Evolutionary conservation across 2,888 invertebrate species (phyloP).

Genomic region (Quadroppia sp.): DNA sequence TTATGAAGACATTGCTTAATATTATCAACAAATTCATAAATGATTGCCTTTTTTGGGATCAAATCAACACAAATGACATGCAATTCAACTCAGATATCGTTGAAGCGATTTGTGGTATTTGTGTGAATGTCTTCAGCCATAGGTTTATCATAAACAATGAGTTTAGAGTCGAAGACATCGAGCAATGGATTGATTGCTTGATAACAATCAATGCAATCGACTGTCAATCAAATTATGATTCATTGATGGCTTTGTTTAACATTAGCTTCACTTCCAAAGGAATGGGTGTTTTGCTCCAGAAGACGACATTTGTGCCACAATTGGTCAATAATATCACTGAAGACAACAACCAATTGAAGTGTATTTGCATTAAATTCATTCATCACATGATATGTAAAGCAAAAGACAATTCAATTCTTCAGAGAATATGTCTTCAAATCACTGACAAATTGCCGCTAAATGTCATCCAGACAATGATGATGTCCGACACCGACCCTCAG

Average conservation of each 20-base stretch:
- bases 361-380: neutral
- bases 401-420: neutral
- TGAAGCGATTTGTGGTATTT: neutral
- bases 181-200: neutral
- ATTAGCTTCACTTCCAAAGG: neutral
- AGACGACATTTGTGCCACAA: neutral
- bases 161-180: neutral
- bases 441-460: neutral
- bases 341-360: neutral
- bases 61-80: neutral
- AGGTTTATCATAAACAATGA: neutral
- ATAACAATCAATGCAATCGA: neutral
- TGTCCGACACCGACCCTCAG: neutral
- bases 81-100: neutral
- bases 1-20: neutral
- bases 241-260: conserved; percentile 4
- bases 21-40: neutral
- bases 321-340: neutral
- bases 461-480: neutral
- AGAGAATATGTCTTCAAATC: neutral
- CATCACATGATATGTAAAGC: neutral
- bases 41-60: neutral
- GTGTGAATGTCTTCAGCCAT: neutral
- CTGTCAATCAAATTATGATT: neutral
- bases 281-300: neutral